Evolutionary conservation across 2,888 invertebrate species (phyloP).

Genomic region (Luperina testacea): DNA sequence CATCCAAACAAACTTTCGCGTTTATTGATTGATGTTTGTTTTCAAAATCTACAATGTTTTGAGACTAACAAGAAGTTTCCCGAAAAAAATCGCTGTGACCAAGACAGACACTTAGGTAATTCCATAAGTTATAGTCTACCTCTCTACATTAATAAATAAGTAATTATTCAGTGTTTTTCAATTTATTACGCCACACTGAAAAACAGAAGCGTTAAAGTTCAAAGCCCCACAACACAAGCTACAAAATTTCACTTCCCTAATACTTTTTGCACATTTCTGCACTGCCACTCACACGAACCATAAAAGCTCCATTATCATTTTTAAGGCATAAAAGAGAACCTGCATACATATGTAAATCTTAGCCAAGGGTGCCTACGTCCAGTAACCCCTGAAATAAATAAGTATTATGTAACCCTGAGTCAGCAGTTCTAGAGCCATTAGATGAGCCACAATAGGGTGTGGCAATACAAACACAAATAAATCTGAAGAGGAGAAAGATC

Average conservation of each 20-base stretch:
- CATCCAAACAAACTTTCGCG: no score
- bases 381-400: constrained; percentile 56
- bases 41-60: neutral
- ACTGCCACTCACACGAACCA: constrained; percentile 29
- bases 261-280: constrained; percentile 38
- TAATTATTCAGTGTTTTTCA: neutral
- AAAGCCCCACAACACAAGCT: neutral
- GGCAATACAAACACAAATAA: constrained; percentile 82
- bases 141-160: no score
- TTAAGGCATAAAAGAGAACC: constrained; percentile 47
- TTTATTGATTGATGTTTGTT: neutral
- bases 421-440: constrained; percentile 79
- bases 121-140: no score
- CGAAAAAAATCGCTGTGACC: no score
- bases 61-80: neutral
- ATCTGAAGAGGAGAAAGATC: constrained; percentile 76
- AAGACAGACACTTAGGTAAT: neutral
- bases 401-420: constrained; percentile 63
- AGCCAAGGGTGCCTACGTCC: constrained; percentile 50
- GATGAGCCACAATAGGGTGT: constrained; percentile 77
- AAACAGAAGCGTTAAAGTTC: neutral
- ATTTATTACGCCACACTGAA: neutral
- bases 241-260: neutral
- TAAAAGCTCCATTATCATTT: constrained; percentile 58
- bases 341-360: constrained; percentile 60